Percentiles rank a stretch among this genome's conserved stretches.
Evolutionary conservation across 2,797 vertebrate genomes (phyloP).

Genomic region (Cossypha niveicapilla): DNA sequence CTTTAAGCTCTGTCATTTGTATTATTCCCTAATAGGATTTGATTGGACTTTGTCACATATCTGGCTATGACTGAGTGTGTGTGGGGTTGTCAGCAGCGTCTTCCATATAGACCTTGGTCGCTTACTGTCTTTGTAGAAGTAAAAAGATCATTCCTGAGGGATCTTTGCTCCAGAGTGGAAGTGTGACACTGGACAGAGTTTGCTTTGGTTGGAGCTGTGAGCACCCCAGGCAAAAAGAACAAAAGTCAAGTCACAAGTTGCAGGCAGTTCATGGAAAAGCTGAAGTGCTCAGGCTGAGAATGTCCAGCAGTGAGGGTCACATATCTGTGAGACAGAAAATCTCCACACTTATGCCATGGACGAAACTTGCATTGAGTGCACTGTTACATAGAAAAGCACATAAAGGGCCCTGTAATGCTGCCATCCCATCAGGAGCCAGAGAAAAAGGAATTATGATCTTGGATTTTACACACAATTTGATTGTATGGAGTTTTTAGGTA

Average conservation of each 20-base stretch:
- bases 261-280: neutral
- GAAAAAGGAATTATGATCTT: neutral
- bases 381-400: neutral
- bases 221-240: neutral
- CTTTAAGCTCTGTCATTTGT: constrained; percentile 48
- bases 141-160: neutral
- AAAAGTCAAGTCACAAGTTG: neutral
- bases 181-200: neutral
- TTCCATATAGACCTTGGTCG: neutral
- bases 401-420: neutral
- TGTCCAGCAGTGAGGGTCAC: neutral
- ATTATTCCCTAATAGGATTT: constrained; percentile 42
- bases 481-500: neutral
- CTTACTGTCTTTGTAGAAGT: neutral
- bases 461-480: neutral
- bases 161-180: neutral
- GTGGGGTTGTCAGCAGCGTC: neutral
- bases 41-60: constrained; percentile 16
- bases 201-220: neutral
- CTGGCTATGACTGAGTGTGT: neutral
- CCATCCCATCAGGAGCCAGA: neutral
- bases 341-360: neutral
- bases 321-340: neutral
- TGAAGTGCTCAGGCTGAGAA: neutral
- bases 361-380: neutral